Evolutionary conservation across 2,113 vertebrate species (phyloP), one percentile per base, ranked within the genome.

Genomic region (Fulica atra): DNA sequence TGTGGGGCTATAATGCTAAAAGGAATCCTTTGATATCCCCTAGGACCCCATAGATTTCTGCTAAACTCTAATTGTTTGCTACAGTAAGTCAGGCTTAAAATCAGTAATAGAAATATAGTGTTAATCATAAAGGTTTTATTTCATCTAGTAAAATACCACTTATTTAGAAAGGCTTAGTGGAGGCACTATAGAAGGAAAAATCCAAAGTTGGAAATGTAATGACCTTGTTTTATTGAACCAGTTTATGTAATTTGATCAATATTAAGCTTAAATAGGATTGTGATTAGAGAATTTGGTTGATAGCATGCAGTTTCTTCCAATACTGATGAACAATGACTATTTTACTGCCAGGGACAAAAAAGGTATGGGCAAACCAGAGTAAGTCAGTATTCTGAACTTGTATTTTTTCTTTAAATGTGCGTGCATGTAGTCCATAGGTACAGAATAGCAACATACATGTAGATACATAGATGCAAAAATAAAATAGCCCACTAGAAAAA

Each of bases 171-270:
- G 78, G 35, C 72, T 71, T 90, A 79, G 21, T 89, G 61, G 38
- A 90, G 74, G 31, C 50, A 65, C 0, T 6, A 59, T 44, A 91
- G 65, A 88, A 88, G 25, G 60, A 50, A 93, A 96, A 86, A 86
- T 84, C 38, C 73, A 89, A 71, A 94, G 28, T 87, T 18, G 23
- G 23, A 94, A 86, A 84, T 83, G 38, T 95, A 89, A 96, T 91
- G 90, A 93, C 93, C 76, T 95, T 96, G 81, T 86, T 95, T 87
- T 91, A 94, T 97, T 91, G 96, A 96, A 90, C 89, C 31, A 83
- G 53, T 92, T 93, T 93, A 96, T 89, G 38, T 95, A 96, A 94
- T 95, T 95, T 95, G 88, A 96, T 97, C 95, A 92, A 93, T 97
- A 65, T 81, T 91, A 84, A 90, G 42, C 61, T 97, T 92, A 94